phyloP scores from a whole-genome alignment of 2,797 vertebrate species.

The Anisognathus igniventris region DNA sequence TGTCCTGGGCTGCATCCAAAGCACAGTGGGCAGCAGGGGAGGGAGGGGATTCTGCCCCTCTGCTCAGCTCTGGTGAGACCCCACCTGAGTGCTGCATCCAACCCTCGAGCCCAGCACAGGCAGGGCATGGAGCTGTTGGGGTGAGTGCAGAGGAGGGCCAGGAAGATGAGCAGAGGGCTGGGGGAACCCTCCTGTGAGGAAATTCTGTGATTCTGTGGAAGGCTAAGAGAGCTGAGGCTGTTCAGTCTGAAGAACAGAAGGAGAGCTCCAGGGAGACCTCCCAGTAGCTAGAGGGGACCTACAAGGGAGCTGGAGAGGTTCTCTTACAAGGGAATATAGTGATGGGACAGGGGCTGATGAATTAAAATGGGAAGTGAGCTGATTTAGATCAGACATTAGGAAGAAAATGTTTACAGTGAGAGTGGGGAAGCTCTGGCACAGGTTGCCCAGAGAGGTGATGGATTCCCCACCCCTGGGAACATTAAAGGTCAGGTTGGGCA shows the following conservation, averaged over 20 bases:
- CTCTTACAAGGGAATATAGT: not conserved
- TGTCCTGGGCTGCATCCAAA: not conserved
- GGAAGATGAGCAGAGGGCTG: not conserved
- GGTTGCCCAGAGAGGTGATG: not conserved
- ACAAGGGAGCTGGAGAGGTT: not conserved
- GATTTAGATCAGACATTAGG: not conserved
- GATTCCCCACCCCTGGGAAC: not conserved
- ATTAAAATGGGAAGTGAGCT: not conserved
- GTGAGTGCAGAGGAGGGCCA: not conserved
- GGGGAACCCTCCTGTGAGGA: not conserved
- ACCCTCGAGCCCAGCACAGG: too few relatives aligned
- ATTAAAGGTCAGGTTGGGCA: not conserved
- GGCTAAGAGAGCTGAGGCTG: not conserved
- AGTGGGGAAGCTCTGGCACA: not conserved
- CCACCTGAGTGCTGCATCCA: not conserved
- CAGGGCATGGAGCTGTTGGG: not conserved
- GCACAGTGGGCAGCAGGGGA: not conserved
- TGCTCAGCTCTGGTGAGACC: not conserved
- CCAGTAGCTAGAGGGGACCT: not conserved
- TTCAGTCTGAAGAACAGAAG: not conserved
- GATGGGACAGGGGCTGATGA: not conserved
- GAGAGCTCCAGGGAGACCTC: not conserved
- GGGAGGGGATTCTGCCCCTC: not conserved
- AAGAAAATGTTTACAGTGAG: not conserved
- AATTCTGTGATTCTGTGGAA: not conserved